Percentiles rank a stretch among this genome's conserved stretches.
Evolutionary conservation across 2,113 vertebrate species (phyloP).

Genomic region (Muscicapa adusta): DNA sequence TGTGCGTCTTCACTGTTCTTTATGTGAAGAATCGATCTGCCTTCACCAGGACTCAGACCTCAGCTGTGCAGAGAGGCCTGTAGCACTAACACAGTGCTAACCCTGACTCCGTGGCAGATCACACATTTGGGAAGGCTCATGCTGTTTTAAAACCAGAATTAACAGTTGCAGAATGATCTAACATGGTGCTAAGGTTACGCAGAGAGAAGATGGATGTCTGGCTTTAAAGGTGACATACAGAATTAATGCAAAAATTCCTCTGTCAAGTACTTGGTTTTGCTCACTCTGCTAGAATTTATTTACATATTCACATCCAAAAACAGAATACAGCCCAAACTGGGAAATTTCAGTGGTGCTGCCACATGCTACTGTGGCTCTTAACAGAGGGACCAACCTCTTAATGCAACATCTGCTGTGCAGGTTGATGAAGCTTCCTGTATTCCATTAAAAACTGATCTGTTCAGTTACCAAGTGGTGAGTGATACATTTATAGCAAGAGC

Average conservation of each 20-base stretch:
- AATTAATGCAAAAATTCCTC: conserved; percentile 1
- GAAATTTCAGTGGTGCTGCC: conserved; percentile 9
- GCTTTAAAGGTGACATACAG: neutral
- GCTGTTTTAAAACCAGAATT: neutral
- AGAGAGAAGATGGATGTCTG: neutral
- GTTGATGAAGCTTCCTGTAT: neutral
- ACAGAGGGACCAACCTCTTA: neutral
- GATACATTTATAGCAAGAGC: neutral
- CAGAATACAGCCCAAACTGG: neutral
- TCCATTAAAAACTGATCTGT: neutral
- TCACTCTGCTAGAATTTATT: conserved; percentile 40
- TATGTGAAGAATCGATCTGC: neutral
- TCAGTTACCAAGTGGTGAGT: neutral
- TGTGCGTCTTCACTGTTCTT: neutral
- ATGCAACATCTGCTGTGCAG: neutral
- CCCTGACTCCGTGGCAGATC: neutral
- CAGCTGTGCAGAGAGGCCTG: neutral
- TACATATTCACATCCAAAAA: conserved; percentile 20
- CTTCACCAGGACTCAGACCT: neutral
- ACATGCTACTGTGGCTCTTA: neutral
- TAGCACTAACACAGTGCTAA: neutral
- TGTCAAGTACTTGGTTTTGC: neutral
- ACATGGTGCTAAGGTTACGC: neutral
- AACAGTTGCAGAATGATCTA: neutral
- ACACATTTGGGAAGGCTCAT: neutral